These are phyloP conservation scores for Meles meles DNA, from an alignment of 2,113 vertebrate genomes.

Conservation along the genomic window DNA sequence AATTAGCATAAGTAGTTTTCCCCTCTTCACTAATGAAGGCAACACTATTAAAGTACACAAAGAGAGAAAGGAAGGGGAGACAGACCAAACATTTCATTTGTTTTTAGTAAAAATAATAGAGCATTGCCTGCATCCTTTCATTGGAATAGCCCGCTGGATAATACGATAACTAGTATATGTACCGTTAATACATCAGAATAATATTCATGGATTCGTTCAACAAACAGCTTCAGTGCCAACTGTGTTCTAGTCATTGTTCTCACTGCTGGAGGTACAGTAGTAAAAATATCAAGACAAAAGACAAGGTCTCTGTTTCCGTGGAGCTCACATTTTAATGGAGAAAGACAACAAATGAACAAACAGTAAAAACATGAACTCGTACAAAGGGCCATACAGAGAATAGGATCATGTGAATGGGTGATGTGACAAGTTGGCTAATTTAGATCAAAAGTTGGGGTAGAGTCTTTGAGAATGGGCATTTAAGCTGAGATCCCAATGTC, in stretches of 20 bases:
- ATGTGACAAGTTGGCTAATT: too few relatives aligned
- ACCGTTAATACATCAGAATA: neutral
- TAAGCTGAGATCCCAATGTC: neutral
- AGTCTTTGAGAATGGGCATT: neutral
- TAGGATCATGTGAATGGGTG: neutral
- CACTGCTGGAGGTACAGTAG: neutral
- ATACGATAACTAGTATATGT: neutral
- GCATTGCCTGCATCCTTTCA: neutral
- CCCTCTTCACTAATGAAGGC: neutral
- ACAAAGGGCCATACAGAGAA: neutral
- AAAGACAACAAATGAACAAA: neutral
- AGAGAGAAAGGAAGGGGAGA: neutral
- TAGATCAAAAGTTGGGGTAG: neutral
- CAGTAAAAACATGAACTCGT: neutral
- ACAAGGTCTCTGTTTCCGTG: neutral
- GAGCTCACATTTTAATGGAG: neutral
- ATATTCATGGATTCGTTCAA: neutral
- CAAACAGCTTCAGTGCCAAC: neutral
- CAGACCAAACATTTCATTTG: neutral
- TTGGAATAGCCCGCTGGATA: neutral
- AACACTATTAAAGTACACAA: neutral
- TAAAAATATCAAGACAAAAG: constrained; percentile 14
- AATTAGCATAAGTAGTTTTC: constrained; percentile 2
- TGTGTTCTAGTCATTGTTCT: neutral
- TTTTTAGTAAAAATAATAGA: neutral